phyloP scores from a whole-genome alignment of 1,140 invertebrate species.

The Drosophila rhopaloa region DNA sequence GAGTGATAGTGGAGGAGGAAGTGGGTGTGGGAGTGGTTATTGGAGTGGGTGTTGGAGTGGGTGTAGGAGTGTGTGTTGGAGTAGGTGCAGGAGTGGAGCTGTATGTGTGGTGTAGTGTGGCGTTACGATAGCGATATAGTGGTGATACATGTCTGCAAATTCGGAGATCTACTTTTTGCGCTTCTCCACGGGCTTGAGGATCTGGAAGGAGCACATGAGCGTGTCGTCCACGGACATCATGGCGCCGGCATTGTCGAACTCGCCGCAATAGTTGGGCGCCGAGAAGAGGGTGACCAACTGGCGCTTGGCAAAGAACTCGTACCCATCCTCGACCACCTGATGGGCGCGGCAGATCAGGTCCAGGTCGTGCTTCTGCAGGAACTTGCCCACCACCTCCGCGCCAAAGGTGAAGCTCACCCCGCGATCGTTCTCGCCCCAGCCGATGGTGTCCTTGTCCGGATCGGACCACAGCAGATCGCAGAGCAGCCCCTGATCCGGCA shows the following conservation, averaged over 20 bases:
- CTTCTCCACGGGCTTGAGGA: slow-evolving; percentile 93
- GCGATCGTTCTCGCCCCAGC: slow-evolving; percentile 97
- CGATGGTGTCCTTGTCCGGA: slow-evolving; percentile 95
- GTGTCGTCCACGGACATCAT: slow-evolving; percentile 99
- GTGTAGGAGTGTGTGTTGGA: not conserved
- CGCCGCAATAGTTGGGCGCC: slow-evolving; percentile 85
- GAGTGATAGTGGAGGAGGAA: not conserved
- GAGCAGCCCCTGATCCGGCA: slow-evolving; percentile 95
- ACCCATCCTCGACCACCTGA: slow-evolving; percentile 99
- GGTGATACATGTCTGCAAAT: not conserved
- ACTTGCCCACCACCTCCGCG: slow-evolving; percentile 96
- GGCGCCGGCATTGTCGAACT: slow-evolving; percentile 98
- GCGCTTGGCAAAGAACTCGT: slow-evolving; percentile 99
- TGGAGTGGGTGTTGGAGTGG: not conserved
- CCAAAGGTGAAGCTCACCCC: slow-evolving; percentile 98
- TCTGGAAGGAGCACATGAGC: slow-evolving; percentile 99
- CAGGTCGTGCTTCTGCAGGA: slow-evolving; percentile 96
- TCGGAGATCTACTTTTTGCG: slow-evolving; percentile 45
- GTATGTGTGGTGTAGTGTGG: not conserved
- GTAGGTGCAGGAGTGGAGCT: not conserved
- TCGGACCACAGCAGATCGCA: slow-evolving; percentile 99
- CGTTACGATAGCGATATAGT: not conserved
- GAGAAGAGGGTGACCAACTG: slow-evolving; percentile 98
- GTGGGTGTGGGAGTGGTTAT: too few relatives aligned
- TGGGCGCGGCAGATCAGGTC: slow-evolving; percentile 98